Evolutionary conservation across 1,140 invertebrate species (phyloP).

Genomic region (Oryzaephilus surinamensis): DNA sequence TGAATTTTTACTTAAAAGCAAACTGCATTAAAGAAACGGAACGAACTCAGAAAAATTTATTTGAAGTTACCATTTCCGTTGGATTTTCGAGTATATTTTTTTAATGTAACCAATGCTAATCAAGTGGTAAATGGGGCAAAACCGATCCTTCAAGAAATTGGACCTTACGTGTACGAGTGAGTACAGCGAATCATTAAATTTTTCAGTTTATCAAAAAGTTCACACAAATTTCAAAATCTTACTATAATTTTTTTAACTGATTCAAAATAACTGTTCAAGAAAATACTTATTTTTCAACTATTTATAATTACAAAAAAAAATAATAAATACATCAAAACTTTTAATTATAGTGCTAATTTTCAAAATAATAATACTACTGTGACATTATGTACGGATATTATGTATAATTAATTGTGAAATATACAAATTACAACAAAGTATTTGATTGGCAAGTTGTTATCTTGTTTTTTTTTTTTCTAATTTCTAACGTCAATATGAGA

Average conservation of each 20-base stretch:
- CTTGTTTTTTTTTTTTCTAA: not conserved
- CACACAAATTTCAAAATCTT: no score
- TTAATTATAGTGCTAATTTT: no score
- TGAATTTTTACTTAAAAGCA: not conserved
- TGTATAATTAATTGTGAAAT: no score
- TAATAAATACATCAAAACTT: no score
- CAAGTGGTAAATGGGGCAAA: constrained; percentile 39
- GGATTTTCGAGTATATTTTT: constrained; percentile 56
- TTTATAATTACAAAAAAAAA: no score
- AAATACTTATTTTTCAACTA: no score
- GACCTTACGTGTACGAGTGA: constrained; percentile 66
- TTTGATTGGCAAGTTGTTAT: not conserved
- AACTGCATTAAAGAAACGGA: constrained; percentile 38
- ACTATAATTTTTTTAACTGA: no score
- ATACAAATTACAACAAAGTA: no score
- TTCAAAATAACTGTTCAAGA: no score
- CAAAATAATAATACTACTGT: no score
- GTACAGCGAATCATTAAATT: constrained; percentile 15
- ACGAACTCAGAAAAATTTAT: constrained; percentile 41
- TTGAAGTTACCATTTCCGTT: constrained; percentile 43
- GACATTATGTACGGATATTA: no score
- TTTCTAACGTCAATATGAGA: not conserved
- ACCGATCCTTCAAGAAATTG: constrained; percentile 56
- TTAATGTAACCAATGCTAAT: constrained; percentile 57
- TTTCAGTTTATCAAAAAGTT: not conserved